These are phyloP conservation scores for Pavo muticus DNA, from an alignment of 2,113 vertebrate species.

Conservation along the genomic window DNA sequence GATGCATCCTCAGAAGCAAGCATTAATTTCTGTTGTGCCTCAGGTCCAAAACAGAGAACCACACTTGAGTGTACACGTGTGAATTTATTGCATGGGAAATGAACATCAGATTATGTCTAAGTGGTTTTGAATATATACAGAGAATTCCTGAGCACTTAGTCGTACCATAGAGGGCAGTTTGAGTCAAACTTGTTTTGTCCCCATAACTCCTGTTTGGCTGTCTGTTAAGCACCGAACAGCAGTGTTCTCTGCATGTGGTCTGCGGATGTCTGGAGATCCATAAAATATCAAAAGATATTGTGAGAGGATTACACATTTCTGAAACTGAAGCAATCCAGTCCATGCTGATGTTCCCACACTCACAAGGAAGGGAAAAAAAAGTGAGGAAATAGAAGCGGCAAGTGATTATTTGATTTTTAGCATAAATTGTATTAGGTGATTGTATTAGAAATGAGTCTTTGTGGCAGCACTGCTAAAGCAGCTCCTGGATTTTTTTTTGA, in stretches of 20 bases:
- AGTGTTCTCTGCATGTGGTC: slow-evolving; percentile 33
- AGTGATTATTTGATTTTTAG: neutral
- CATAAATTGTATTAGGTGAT: neutral
- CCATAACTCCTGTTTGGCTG: neutral
- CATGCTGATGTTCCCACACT: neutral
- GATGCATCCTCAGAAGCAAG: neutral
- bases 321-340: neutral
- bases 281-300: slow-evolving; percentile 41
- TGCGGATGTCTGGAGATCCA: slow-evolving; percentile 13
- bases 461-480: neutral
- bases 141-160: slow-evolving; percentile 43
- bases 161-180: neutral
- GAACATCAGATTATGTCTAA: neutral
- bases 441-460: neutral
- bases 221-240: slow-evolving; percentile 33
- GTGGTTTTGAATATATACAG: slow-evolving; percentile 9
- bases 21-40: neutral
- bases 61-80: neutral
- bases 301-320: slow-evolving; percentile 1
- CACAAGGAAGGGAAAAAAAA: neutral
- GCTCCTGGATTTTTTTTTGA: neutral
- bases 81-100: slow-evolving; percentile 22
- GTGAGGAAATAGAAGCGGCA: neutral
- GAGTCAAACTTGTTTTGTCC: slow-evolving; percentile 34
- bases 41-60: neutral